phyloP scores from a whole-genome alignment of 2,797 vertebrate genomes.

The Botia kubotai region DNA sequence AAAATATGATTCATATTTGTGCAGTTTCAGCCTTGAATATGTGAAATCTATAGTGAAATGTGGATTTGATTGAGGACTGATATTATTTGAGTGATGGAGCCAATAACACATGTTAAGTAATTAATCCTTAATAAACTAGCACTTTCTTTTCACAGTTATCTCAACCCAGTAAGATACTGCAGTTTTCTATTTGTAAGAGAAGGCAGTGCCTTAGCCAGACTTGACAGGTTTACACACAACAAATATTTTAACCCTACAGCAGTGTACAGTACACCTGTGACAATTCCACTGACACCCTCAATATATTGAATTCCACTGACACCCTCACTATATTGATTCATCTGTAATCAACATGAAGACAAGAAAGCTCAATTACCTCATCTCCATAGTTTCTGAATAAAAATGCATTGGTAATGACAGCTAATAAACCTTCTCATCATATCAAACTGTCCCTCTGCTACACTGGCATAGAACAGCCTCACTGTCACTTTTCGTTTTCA shows the following conservation, averaged over 20 bases:
- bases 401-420: neutral
- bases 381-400: slow-evolving; percentile 2
- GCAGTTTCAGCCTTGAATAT: neutral
- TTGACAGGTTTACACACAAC: slow-evolving; percentile 82
- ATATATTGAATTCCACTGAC: slow-evolving; percentile 94
- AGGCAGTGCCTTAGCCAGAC: slow-evolving; percentile 50
- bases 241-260: slow-evolving; percentile 90
- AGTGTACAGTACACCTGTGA: slow-evolving; percentile 87
- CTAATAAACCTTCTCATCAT: slow-evolving; percentile 4
- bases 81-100: neutral
- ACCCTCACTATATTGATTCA: slow-evolving; percentile 87
- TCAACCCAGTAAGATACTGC: neutral
- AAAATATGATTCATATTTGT: neutral
- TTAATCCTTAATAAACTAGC: neutral
- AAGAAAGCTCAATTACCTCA: neutral
- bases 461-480: neutral
- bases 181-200: neutral
- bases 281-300: slow-evolving; percentile 92
- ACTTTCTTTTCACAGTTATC: neutral
- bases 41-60: slow-evolving; percentile 19
- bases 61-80: slow-evolving; percentile 25
- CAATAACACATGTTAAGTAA: neutral
- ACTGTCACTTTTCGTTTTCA: neutral
- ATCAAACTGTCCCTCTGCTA: slow-evolving; percentile 4
- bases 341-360: neutral